Base-by-base conservation (phyloP, 2,888 invertebrate genomes). In the Acleris literana region DNA sequence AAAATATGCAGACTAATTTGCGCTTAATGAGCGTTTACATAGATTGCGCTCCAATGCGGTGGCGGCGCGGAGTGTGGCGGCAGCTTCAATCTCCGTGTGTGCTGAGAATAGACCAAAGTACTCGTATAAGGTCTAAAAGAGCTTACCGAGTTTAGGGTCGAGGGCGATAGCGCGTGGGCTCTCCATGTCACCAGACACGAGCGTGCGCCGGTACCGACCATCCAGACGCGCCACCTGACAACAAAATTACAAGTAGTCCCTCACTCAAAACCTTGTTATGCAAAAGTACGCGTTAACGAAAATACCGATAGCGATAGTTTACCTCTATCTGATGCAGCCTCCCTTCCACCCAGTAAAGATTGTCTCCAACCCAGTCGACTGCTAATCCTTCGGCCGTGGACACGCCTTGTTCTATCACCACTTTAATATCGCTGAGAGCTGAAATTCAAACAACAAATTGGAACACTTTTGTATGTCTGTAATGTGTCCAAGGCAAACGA, bases 261-360 rank as follows among this genome's bases (percentile, higher is more conserved):
- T 33, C 33, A 33, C 33, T 9, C 9, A 33, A 9, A 9, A 33
- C 9, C 33, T 33, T 1, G 6, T 25, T 7, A 11, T 3, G 13
- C 4, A 39, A 4, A 39, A 13, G 1, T 39, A 4, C 13, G 39
- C 0, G 11, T 11, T 0, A n/a, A n/a, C 44, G 20, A 29, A 44
- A 18, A 4, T 3, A n/a, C n/a, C n/a, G n/a, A n/a, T n/a, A n/a
- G n/a, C n/a, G 17, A 25, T 11, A 2, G 17, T 60, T 5, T 52
- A 97, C 97, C 93, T 97, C 97, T 68, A 97, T 97, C 87, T 97
- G 97, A 81, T 96, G 96, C 72, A 97, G 86, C 78, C 95, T 95
- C 81, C 96, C 96, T 85, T 97, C 97, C 18, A 97, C 96, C 97
- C 97, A 97, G 88, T 97, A 97, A 5, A 97, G 90, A 90, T 97